Evolutionary conservation across 2,888 invertebrate species (phyloP).

Genomic region (Scrobipalpa atriplicella): DNA sequence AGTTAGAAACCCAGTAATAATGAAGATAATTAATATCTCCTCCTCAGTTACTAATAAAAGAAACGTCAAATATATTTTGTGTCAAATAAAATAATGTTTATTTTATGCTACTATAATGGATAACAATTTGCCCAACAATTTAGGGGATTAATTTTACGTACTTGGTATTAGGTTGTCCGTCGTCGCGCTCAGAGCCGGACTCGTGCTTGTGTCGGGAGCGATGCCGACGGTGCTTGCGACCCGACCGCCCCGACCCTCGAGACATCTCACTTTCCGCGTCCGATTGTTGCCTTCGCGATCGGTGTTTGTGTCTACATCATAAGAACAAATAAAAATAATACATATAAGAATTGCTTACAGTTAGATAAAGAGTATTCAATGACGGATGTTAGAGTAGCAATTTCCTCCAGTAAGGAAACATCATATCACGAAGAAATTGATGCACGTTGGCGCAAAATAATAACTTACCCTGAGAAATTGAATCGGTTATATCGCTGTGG

Average conservation of each 20-base stretch:
- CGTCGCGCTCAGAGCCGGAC: constrained; percentile 88
- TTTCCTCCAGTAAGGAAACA: background rate
- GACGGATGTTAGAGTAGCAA: background rate
- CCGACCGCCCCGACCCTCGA: constrained; percentile 91
- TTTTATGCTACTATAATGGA: too few relatives aligned
- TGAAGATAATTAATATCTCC: background rate
- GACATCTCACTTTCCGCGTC: constrained; percentile 96
- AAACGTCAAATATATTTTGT: too few relatives aligned
- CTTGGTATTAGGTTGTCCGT: constrained; percentile 79
- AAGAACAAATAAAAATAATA: background rate
- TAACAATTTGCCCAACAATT: background rate
- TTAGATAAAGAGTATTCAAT: background rate
- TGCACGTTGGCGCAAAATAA: background rate
- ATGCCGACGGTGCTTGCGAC: constrained; percentile 88
- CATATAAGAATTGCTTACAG: background rate
- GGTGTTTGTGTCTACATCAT: constrained; percentile 86
- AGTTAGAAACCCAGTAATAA: too few relatives aligned
- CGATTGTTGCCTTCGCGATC: constrained; percentile 90
- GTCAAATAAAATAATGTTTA: too few relatives aligned
- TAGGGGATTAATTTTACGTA: constrained; percentile 36
- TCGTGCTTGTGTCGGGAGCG: constrained; percentile 89
- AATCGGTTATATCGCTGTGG: constrained; percentile 6
- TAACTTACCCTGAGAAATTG: constrained; percentile 1
- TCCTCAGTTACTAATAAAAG: too few relatives aligned
- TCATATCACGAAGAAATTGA: background rate